A percentile compares a stretch with the other conserved stretches of the same genome.
Conservation (phyloP, 2,113 vertebrate species). For the Gambusia affinis region DNA sequence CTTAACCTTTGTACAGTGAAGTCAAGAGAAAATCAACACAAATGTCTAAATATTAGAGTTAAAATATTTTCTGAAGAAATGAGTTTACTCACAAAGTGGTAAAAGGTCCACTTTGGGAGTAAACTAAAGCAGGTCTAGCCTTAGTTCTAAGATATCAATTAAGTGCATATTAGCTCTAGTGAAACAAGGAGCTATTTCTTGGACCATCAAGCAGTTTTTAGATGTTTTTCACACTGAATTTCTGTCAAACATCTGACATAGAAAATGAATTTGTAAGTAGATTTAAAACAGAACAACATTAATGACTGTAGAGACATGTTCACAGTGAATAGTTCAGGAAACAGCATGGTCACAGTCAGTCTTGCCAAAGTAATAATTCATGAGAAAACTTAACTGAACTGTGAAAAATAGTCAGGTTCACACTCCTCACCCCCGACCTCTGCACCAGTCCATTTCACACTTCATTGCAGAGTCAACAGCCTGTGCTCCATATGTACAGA, state of each 20-base stretch:
- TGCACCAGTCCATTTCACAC: conserved; percentile 60
- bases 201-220: background rate
- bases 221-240: background rate
- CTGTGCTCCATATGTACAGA: conserved; percentile 58
- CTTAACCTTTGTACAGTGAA: too few species aligned
- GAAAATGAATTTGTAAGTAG: background rate
- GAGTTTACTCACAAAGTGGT: too few species aligned
- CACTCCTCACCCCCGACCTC: conserved; percentile 58
- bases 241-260: background rate
- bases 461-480: conserved; percentile 66
- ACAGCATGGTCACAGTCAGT: background rate
- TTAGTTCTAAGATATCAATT: too few species aligned
- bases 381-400: conserved; percentile 24
- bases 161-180: background rate
- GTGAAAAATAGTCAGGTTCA: conserved; percentile 50
- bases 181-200: background rate
- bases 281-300: background rate
- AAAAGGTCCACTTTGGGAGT: too few species aligned
- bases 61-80: too few species aligned
- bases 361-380: conserved; percentile 36
- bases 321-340: conserved; percentile 1
- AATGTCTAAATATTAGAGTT: too few species aligned
- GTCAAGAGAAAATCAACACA: too few species aligned
- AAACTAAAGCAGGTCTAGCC: too few species aligned
- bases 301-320: background rate